These are phyloP conservation scores for Pomatorhinus ruficollis DNA, from an alignment of 2,113 vertebrate species.

Conservation along the genomic window DNA sequence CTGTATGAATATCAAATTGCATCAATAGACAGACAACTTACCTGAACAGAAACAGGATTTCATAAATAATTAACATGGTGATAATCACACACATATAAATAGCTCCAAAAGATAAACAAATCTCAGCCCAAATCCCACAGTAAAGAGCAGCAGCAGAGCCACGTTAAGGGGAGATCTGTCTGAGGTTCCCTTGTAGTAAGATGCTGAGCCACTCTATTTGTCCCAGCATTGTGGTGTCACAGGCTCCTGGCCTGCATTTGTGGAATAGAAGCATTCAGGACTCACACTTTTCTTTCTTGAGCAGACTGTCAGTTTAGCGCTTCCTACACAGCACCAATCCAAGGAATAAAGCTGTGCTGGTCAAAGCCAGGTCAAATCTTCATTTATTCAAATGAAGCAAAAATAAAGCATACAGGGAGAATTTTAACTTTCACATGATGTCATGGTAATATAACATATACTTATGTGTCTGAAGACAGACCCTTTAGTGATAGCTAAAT, in stretches of 20 bases:
- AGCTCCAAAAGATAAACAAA: background rate
- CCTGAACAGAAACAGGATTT: background rate
- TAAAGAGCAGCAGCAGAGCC: background rate
- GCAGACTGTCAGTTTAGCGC: background rate
- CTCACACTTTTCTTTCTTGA: background rate
- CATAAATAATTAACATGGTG: background rate
- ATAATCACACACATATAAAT: background rate
- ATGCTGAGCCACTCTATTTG: background rate
- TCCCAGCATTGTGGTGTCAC: background rate
- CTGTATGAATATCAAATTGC: constrained; percentile 1
- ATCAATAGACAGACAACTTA: background rate
- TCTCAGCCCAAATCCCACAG: background rate
- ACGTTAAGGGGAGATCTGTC: accelerated
- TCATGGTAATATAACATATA: background rate
- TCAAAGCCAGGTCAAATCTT: background rate
- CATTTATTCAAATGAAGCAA: background rate
- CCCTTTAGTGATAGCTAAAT: background rate
- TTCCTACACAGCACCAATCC: background rate
- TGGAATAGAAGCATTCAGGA: background rate
- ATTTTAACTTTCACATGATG: background rate
- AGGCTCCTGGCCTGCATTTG: background rate
- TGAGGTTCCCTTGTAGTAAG: background rate
- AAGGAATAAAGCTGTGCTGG: background rate
- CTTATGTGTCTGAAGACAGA: background rate
- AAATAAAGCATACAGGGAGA: background rate